Conservation (phyloP, 2,888 invertebrate species). For the Calliopum simillimum region DNA sequence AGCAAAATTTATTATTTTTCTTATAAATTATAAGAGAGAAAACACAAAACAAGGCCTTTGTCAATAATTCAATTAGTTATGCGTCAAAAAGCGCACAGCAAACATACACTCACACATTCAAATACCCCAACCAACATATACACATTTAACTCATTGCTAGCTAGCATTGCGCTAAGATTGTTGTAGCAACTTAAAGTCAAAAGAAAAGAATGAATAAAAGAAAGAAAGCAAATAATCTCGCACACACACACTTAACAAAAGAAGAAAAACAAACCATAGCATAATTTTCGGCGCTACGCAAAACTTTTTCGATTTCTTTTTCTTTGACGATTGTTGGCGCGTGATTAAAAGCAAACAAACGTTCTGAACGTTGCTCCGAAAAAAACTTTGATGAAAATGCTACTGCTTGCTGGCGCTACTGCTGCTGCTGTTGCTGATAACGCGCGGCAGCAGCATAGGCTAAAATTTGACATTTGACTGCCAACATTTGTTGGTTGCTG, state of each 20-base stretch:
- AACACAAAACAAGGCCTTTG: conserved; percentile 3
- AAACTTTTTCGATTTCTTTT: conserved; percentile 8
- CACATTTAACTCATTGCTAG: conserved; percentile 1
- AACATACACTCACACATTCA: not conserved
- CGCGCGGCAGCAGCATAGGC: too few relatives aligned
- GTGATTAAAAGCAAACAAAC: too few relatives aligned
- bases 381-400: too few relatives aligned
- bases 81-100: not conserved
- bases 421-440: too few relatives aligned
- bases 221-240: not conserved
- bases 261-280: not conserved
- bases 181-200: not conserved
- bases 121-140: not conserved
- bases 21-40: not conserved
- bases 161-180: not conserved
- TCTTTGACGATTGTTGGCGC: too few relatives aligned
- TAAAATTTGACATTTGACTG: too few relatives aligned
- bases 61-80: conserved; percentile 23
- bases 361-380: too few relatives aligned
- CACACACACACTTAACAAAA: not conserved
- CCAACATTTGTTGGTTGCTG: too few relatives aligned
- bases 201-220: not conserved
- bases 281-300: conserved; percentile 1
- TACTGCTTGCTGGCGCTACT: too few relatives aligned
- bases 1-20: not conserved